Conservation (phyloP, 2,113 vertebrate genomes). For the Dromaius novaehollandiae region DNA sequence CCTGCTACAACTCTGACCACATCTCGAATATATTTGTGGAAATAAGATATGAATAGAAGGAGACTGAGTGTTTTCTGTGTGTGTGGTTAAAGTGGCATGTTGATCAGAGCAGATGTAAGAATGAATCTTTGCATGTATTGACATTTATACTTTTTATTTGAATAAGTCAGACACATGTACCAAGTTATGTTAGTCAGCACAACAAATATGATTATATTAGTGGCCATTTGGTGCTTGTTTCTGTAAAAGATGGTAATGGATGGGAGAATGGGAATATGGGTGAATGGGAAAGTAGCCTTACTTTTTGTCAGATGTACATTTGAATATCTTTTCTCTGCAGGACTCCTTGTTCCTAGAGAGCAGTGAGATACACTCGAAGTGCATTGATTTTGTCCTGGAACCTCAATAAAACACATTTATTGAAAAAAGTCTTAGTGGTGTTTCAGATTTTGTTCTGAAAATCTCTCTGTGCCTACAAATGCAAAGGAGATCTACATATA, state of each 20-base stretch:
- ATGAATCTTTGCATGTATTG: neutral
- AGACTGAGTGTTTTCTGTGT: neutral
- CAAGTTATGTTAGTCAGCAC: neutral
- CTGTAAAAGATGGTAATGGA: neutral
- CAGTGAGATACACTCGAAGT: neutral
- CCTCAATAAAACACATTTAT: neutral
- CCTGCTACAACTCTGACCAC: neutral
- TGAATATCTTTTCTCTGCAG: neutral
- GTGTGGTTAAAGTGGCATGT: neutral
- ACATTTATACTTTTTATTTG: neutral
- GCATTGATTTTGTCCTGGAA: neutral
- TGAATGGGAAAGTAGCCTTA: neutral
- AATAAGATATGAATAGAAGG: neutral
- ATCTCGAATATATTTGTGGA: neutral
- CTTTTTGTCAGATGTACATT: neutral
- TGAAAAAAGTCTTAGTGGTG: neutral
- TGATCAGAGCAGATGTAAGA: neutral
- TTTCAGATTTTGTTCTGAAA: neutral
- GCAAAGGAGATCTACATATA: neutral
- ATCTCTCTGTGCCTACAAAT: neutral
- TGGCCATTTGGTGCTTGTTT: neutral
- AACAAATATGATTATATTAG: neutral
- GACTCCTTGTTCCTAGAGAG: neutral
- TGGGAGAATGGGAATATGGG: neutral
- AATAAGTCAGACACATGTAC: neutral